A percentile compares a stretch with the other conserved stretches of the same genome.
Conservation (phyloP, 2,888 invertebrate species). For the Aphidius colemani region DNA sequence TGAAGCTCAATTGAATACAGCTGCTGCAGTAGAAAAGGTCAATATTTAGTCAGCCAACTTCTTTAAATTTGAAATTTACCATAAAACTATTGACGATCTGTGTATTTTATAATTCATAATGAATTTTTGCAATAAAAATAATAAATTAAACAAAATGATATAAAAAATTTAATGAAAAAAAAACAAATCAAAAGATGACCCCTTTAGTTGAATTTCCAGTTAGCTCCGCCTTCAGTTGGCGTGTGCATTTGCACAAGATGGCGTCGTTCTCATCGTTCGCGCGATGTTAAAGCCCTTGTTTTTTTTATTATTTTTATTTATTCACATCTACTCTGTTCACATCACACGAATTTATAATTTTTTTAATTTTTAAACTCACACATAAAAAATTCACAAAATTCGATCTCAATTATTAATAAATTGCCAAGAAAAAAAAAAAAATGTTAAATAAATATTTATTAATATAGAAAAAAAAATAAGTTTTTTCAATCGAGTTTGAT, state of each 20-base stretch:
- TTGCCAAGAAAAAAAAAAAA: no score
- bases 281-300: background rate
- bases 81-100: no score
- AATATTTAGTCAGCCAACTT: no score
- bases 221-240: slow-evolving; percentile 59
- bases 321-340: background rate
- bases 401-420: no score
- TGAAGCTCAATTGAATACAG: slow-evolving; percentile 21
- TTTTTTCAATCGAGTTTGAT: background rate
- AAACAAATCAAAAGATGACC: slow-evolving; percentile 39
- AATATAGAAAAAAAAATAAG: background rate
- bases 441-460: no score
- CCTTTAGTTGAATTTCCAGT: slow-evolving; percentile 38
- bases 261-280: slow-evolving; percentile 44
- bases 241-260: slow-evolving; percentile 59
- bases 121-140: background rate
- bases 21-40: slow-evolving; percentile 3
- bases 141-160: background rate
- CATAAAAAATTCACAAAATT: background rate
- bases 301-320: background rate
- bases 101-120: background rate
- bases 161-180: slow-evolving; percentile 16
- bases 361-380: background rate
- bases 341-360: background rate
- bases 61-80: no score